These are phyloP conservation scores for Andricus quercusramuli DNA, from an alignment of 2,888 invertebrate species.

Conservation along the genomic window DNA sequence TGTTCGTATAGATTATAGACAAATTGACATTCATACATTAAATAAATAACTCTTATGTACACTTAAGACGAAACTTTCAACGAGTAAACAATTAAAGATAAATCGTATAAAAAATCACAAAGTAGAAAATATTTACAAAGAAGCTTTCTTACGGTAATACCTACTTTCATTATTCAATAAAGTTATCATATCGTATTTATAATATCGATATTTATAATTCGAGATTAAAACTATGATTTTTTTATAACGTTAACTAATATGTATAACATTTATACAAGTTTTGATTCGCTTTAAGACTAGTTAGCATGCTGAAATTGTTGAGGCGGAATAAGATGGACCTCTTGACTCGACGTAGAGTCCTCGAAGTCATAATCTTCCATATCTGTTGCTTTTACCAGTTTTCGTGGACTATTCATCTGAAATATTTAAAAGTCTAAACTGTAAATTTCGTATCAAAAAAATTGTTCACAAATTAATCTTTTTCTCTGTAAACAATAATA, in stretches of 20 bases:
- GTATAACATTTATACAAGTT: conserved; percentile 9
- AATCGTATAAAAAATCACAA: background rate
- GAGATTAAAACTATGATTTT: too few species aligned
- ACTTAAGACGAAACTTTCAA: background rate
- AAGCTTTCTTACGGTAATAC: too few species aligned
- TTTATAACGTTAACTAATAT: background rate
- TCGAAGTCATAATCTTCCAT: background rate
- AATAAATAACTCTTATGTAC: conserved; percentile 4
- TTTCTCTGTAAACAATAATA: too few species aligned
- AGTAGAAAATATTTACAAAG: conserved; percentile 1
- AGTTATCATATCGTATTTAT: too few species aligned
- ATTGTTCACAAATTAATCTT: too few species aligned
- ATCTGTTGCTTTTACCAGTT: background rate
- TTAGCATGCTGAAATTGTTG: background rate
- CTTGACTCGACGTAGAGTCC: background rate
- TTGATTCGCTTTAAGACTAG: background rate
- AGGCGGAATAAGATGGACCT: background rate
- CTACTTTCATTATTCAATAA: too few species aligned
- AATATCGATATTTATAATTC: too few species aligned
- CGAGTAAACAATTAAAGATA: background rate
- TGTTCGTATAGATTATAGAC: background rate
- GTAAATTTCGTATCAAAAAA: background rate
- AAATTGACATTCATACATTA: background rate
- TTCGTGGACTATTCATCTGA: background rate
- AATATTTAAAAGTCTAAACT: background rate